A percentile compares a stretch with the other conserved stretches of the same genome.
Conservation (phyloP, 2,888 invertebrate species). For the Pachymerium ferrugineum region DNA sequence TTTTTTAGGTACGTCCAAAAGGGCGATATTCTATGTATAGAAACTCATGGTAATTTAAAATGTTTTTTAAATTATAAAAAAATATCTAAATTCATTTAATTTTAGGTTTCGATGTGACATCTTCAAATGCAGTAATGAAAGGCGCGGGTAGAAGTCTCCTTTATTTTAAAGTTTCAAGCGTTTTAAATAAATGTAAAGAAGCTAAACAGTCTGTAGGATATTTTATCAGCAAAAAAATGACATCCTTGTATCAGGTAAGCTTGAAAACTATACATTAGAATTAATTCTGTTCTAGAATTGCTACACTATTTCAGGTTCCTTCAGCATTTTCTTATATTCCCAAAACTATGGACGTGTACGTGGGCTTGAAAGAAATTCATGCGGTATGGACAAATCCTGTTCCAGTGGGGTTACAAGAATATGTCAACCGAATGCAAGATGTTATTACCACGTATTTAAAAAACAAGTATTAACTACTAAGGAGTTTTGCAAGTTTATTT, state of each 20-base stretch:
- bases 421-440: conserved; percentile 32
- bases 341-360: conserved; percentile 36
- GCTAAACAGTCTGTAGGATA: conserved; percentile 30
- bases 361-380: conserved; percentile 35
- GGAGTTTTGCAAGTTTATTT: neutral
- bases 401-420: conserved; percentile 33
- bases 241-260: conserved; percentile 33
- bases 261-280: neutral
- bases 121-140: too few relatives aligned
- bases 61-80: neutral
- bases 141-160: neutral
- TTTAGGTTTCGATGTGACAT: neutral
- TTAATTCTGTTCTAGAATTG: neutral
- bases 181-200: neutral
- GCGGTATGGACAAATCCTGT: conserved; percentile 37
- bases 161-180: neutral
- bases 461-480: too few relatives aligned
- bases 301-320: conserved; percentile 27
- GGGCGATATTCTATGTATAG: conserved; percentile 36
- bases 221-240: conserved; percentile 36
- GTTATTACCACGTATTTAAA: neutral
- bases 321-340: conserved; percentile 37
- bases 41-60: conserved; percentile 25
- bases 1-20: conserved; percentile 35
- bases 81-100: neutral